Conservation (phyloP, 2,113 vertebrate species). For the Dascyllus trimaculatus region DNA sequence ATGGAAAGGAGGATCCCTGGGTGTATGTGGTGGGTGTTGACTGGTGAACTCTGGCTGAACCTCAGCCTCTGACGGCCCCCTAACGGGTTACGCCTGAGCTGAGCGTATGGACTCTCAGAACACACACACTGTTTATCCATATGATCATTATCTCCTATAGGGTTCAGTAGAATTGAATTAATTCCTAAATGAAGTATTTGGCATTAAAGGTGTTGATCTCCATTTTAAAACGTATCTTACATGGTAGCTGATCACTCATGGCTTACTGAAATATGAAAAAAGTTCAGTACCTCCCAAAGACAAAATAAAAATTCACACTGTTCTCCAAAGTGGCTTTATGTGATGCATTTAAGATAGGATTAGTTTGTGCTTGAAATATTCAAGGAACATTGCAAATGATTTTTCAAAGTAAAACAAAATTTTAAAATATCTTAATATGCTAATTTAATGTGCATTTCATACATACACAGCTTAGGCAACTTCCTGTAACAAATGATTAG, state of each 20-base stretch:
- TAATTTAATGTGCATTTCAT: too few species aligned
- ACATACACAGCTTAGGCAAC: too few species aligned
- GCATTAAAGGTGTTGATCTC: neutral
- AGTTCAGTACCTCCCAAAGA: too few species aligned
- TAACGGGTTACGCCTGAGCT: neutral
- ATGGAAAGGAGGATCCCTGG: constrained; percentile 49
- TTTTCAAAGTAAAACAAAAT: too few species aligned
- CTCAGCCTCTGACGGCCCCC: constrained; percentile 24
- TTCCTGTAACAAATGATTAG: too few species aligned
- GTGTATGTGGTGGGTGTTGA: constrained; percentile 48
- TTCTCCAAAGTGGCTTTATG: too few species aligned
- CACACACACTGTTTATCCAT: constrained; percentile 17
- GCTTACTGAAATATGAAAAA: too few species aligned
- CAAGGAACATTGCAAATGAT: too few species aligned
- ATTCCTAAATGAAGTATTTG: neutral
- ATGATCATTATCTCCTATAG: neutral
- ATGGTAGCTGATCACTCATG: neutral
- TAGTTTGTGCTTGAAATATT: too few species aligned
- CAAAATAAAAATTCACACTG: too few species aligned
- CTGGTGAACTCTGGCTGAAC: constrained; percentile 72
- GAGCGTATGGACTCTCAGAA: constrained; percentile 12
- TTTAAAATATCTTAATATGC: too few species aligned
- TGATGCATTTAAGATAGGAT: too few species aligned
- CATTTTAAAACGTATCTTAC: neutral
- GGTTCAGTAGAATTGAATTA: neutral